Percentiles rank a stretch among this genome's conserved stretches.
These are phyloP conservation scores for Anthonomus grandis DNA, from an alignment of 1,140 invertebrate species.

Conservation along the genomic window DNA sequence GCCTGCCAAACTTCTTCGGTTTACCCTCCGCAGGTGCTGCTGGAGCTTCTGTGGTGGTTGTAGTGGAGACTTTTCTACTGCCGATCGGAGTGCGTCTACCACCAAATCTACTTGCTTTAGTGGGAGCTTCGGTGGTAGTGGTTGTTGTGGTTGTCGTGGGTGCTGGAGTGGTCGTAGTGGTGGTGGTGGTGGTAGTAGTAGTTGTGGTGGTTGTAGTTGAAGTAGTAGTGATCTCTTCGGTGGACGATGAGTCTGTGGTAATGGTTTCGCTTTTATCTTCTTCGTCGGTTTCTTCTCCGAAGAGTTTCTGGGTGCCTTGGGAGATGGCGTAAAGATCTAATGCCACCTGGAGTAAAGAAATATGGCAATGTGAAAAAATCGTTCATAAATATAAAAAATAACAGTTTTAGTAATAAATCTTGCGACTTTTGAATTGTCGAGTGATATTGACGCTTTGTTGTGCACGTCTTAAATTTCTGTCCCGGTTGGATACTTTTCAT, in stretches of 20 bases:
- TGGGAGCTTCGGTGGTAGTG: constrained; percentile 45
- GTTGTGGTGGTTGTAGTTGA: constrained; percentile 57
- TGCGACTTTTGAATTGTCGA: too few species aligned
- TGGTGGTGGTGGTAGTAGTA: constrained; percentile 54
- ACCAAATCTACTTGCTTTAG: constrained; percentile 41
- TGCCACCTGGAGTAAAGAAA: constrained; percentile 56
- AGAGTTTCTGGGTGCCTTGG: constrained; percentile 69
- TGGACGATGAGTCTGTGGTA: constrained; percentile 43
- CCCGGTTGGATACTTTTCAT: background rate
- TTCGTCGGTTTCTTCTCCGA: constrained; percentile 52
- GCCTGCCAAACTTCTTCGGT: constrained; percentile 41
- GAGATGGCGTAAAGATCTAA: constrained; percentile 75
- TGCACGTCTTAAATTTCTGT: too few species aligned
- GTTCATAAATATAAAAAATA: background rate
- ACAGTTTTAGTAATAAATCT: too few species aligned
- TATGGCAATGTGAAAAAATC: background rate
- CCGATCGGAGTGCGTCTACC: constrained; percentile 24
- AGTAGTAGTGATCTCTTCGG: constrained; percentile 47
- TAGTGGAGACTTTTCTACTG: constrained; percentile 19
- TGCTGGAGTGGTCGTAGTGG: constrained; percentile 51
- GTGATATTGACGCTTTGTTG: too few species aligned
- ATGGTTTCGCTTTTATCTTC: constrained; percentile 34
- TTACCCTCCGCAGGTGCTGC: constrained; percentile 29
- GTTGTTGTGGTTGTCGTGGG: constrained; percentile 54
- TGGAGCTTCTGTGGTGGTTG: constrained; percentile 32